Evolutionary conservation across 2,113 vertebrate genomes (phyloP), one percentile per base, ranked within the genome.

Genomic region (Syngnathus typhle): DNA sequence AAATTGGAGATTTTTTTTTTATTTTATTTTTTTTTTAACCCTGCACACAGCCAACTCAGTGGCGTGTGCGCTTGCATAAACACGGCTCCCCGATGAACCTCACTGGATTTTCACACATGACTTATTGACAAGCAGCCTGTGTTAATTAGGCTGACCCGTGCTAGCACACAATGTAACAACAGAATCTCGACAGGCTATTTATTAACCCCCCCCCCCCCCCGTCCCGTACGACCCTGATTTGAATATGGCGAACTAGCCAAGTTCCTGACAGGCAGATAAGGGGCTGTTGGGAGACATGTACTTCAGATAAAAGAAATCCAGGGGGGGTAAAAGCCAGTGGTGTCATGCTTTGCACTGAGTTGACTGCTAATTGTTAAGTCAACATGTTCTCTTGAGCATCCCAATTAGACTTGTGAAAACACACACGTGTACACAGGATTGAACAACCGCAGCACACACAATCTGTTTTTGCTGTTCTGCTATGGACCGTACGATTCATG

Each of bases 111-210:
- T 84, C 80, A 87, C 79, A 77, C 82, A 73, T 76, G 72, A 83
- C 82, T 82, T 85, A 77, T 82, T 82, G 71, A 82, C 75, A 81
- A 62, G 75, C 64, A 56, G 55, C 19, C 60, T 27, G 75, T 83
- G 84, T 83, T 89, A 84, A 89, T 86, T 82, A 87, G 82, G 68
- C 55, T 78, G 77, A 83, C 71, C 80, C 71, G 72, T 77, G 73
- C 82, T 75, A 61, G 67, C 66, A 71, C 78, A 77, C 78, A 85
- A 82, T 71, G 78, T 75, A 66, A 68, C 81, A 61, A 44, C 73
- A 32, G 43, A 46, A 79, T 60, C 51, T 73, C 27, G 19, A 23
- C 68, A 49, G 74, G 82, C 70, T 86, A 80, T 78, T 87, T 69
- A 87, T 88, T 88, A 89, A 89, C 80, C 71, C 36, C 39, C 44